phyloP scores from a whole-genome alignment of 2,888 invertebrate genomes.

The Apotomis betuletana region DNA sequence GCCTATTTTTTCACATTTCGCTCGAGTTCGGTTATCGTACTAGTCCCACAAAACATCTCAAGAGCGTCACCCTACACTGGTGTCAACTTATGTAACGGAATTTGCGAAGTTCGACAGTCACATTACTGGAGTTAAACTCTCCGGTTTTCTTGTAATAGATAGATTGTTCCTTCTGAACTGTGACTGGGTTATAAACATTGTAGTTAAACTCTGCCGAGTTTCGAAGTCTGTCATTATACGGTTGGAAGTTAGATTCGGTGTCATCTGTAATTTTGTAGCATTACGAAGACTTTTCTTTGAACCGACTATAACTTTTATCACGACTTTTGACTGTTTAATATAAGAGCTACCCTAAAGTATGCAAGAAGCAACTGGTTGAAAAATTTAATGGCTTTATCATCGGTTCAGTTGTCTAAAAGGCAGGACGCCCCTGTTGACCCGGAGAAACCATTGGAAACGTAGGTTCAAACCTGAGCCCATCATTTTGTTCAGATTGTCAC shows the following conservation, averaged over 20 bases:
- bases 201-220: slow-evolving; percentile 5
- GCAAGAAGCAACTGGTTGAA: no score
- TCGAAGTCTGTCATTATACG: not conserved
- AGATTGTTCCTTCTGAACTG: slow-evolving; percentile 20
- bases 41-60: not conserved
- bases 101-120: slow-evolving; percentile 35
- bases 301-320: no score
- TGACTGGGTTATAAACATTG: slow-evolving; percentile 9
- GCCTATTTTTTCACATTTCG: no score
- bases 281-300: no score
- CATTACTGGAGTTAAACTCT: slow-evolving; percentile 36
- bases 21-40: not conserved
- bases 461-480: no score
- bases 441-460: no score
- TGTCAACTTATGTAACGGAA: slow-evolving; percentile 35
- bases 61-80: slow-evolving; percentile 13
- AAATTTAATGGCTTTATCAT: no score
- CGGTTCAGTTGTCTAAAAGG: no score
- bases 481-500: no score
- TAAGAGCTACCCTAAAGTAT: no score
- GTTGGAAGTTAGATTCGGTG: not conserved
- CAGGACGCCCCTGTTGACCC: no score
- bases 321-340: no score
- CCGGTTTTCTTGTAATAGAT: slow-evolving; percentile 29
- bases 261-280: not conserved